Conservation (phyloP, 1,140 invertebrate genomes). For the Notospermus geniculatus region DNA sequence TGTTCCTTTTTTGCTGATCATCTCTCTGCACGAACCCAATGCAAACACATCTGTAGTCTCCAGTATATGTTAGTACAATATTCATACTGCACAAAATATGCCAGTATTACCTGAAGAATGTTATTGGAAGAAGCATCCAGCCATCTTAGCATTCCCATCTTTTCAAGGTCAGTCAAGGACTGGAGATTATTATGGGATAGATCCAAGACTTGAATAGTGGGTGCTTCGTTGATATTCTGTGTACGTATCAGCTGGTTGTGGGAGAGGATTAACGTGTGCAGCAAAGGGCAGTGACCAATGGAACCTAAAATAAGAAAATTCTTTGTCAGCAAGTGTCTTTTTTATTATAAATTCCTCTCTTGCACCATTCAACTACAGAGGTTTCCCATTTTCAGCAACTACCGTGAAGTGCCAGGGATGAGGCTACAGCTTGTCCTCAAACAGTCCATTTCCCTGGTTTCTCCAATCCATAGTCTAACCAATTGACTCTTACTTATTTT, state of each 20-base stretch:
- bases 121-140: slow-evolving; percentile 41
- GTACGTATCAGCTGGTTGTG: slow-evolving; percentile 48
- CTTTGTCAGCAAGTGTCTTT: no score
- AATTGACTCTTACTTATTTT: slow-evolving; percentile 37
- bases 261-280: slow-evolving; percentile 40
- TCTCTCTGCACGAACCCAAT: no score
- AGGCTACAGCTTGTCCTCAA: no score
- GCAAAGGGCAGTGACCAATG: slow-evolving; percentile 30
- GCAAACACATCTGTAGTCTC: neutral
- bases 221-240: slow-evolving; percentile 32
- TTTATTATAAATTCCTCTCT: no score
- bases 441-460: no score
- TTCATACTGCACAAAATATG: neutral
- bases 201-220: slow-evolving; percentile 42
- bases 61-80: neutral
- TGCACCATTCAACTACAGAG: no score
- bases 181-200: slow-evolving; percentile 46
- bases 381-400: no score
- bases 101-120: slow-evolving; percentile 34
- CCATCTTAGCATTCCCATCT: slow-evolving; percentile 37
- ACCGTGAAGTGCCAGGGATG: no score
- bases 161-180: slow-evolving; percentile 32
- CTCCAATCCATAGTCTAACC: no score
- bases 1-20: neutral
- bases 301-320: slow-evolving; percentile 29